phyloP scores from a whole-genome alignment of 2,113 vertebrate species.

The Corythoichthys haematopterus region DNA sequence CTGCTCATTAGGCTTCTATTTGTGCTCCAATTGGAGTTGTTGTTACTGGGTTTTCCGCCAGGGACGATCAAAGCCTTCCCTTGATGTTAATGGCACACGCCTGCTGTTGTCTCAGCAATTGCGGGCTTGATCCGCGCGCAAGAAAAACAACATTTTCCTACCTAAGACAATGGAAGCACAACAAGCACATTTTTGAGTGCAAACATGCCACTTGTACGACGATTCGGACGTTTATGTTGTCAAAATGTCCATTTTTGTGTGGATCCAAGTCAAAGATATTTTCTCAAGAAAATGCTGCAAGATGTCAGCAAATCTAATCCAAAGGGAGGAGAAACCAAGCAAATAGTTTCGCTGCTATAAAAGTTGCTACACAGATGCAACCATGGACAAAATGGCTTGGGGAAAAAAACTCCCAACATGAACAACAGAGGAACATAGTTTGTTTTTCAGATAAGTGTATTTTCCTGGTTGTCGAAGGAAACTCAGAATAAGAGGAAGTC shows the following conservation, averaged over 20 bases:
- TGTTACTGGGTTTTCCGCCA: constrained; percentile 71
- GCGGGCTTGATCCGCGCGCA: constrained; percentile 44
- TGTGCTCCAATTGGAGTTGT: constrained; percentile 72
- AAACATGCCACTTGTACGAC: neutral
- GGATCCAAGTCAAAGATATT: neutral
- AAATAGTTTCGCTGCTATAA: neutral
- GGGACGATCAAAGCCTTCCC: constrained; percentile 75
- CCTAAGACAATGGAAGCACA: constrained; percentile 54
- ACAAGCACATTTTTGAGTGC: constrained; percentile 55
- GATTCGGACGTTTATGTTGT: neutral
- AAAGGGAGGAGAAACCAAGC: neutral
- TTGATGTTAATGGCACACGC: constrained; percentile 68
- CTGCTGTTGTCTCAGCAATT: constrained; percentile 46
- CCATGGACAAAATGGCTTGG: neutral
- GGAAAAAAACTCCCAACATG: too few relatives aligned
- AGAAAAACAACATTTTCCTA: constrained; percentile 43
- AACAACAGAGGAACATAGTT: too few relatives aligned
- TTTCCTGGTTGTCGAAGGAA: neutral
- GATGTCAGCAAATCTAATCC: neutral
- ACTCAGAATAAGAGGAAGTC: neutral
- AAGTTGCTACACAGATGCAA: neutral
- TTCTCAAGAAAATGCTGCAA: neutral
- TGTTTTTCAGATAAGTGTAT: too few relatives aligned
- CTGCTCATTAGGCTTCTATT: constrained; percentile 81
- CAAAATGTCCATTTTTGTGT: neutral